Evolutionary conservation across 2,888 invertebrate genomes (phyloP), one percentile per base, ranked within the genome.

Genomic region (Nephrotoma guestfalica): DNA sequence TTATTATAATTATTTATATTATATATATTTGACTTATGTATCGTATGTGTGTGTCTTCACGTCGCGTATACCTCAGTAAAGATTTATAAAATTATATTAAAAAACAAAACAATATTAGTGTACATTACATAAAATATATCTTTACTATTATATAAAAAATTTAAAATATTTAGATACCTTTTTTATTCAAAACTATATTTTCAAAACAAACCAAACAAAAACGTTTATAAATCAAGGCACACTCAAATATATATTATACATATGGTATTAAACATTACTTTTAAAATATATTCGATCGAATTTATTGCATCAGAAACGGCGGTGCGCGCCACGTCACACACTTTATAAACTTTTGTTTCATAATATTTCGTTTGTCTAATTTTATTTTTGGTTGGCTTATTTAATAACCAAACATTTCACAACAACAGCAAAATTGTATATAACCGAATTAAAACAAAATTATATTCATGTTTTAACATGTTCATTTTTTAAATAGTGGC

Each of bases 61-160:
- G 91, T 92, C 92, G 92, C 93, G 92, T 93, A 93, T 93, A 93
- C 92, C 92, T 92, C 92, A 92, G 71, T 71, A 91, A 88, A 89
- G 89, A 57, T 86, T 71, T 71, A 51, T 71, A 84, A 86, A 71
- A 30, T 9, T 43, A 87, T 86, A 87, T 87, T 87, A 86, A 86
- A 85, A 87, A 85, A 86, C 43, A 87, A 86, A 86, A 86, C 83
- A 87, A 87, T 87, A 87, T 87, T 87, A 87, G 85, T 85, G 86
- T 57, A 71, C 71, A 86, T 85, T 85, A 85, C 41, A 85, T 86
- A 86, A 57, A 45, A 41, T 86, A 86, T 45, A 30, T 43, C 40
- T 47, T 30, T 86, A 86, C 43, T 30, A 86, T 86, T 47, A 41
- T 84, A 84, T 45, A 86, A 43, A 45, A 85, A 30, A 30, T 30